Evolutionary conservation across 2,888 invertebrate genomes (phyloP), one percentile per base, ranked within the genome.

Genomic region (Choreutis nemorana): DNA sequence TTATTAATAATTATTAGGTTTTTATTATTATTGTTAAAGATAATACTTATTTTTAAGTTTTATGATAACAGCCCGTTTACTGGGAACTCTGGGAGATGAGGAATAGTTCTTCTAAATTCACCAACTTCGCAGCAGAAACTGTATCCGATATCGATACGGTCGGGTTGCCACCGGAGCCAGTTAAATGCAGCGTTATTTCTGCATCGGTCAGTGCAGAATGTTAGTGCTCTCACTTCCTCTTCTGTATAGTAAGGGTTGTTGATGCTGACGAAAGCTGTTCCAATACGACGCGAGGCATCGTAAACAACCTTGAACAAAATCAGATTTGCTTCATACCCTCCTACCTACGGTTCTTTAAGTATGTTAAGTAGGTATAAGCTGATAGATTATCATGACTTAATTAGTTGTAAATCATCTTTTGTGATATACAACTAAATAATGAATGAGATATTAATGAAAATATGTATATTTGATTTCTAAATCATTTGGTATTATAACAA

Each of bases 71-170:
- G 57, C 8, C 66, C 79, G 23, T 52, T 57, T 3, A 81, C 78
- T 12, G 56, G 51, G 26, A 86, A 71, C 2, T 55, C 39, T 1
- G 86, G 86, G n/a, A 86, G 50, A 37, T 78, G 73, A 0, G 68
- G 63, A 4, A 87, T 61, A 2, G 58, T 58, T 36, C 65, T 63
- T 23, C 81, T 67, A 43, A 87, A 81, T 36, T 84, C 83, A 12
- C 75, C 60, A 11, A 87, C 65, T 1, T 67, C 63, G 48, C 87
- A 87, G 44, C 84, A 85, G 55, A 86, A 86, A 26, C 83, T 81
- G 55, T 83, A 81, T 1, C 87, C 86, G 10, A 67, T 49, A 32
- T 62, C 60, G 15, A 82, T 60, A 38, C 81, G 65, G 34, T 78
- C 62, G 0, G 75, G 60, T 10, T 62, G 51, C 84, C 84, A 86